Conservation (phyloP, 2,888 invertebrate species). For the Hanleya hanleyi region DNA sequence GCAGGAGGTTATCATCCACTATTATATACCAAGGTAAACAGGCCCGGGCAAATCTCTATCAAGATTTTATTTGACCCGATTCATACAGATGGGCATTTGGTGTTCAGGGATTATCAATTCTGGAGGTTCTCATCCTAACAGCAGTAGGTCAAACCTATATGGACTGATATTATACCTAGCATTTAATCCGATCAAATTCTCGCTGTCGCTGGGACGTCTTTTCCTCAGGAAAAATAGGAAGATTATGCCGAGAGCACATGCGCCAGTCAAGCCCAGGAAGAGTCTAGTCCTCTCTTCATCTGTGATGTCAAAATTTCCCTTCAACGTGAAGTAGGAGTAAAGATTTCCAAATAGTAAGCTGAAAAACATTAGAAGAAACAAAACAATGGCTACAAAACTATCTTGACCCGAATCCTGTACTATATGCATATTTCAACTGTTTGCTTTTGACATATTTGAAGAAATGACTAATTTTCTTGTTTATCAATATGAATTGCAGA, state of each 20-base stretch:
- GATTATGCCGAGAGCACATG: constrained; percentile 80
- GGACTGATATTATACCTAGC: constrained; percentile 46
- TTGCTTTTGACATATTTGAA: too few relatives aligned
- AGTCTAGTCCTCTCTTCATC: constrained; percentile 83
- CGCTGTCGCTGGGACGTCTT: constrained; percentile 43
- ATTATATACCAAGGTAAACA: too few relatives aligned
- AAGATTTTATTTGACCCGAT: too few relatives aligned
- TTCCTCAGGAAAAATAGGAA: constrained; percentile 67
- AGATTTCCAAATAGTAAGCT: constrained; percentile 96
- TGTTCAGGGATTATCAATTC: too few relatives aligned
- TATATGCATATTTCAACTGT: too few relatives aligned
- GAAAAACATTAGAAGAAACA: constrained; percentile 69
- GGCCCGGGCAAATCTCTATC: too few relatives aligned
- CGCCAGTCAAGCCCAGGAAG: constrained; percentile 85
- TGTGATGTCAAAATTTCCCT: constrained; percentile 84
- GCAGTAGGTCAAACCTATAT: too few relatives aligned
- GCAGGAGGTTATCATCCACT: too few relatives aligned
- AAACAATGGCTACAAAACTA: too few relatives aligned
- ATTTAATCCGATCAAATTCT: constrained; percentile 51
- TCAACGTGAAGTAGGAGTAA: constrained; percentile 94
- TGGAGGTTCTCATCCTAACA: too few relatives aligned
- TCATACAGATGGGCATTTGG: too few relatives aligned
- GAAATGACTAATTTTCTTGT: neutral
- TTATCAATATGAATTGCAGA: neutral
- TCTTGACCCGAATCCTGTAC: too few relatives aligned